Evolutionary conservation across 2,113 vertebrate species (phyloP).

Genomic region (Osmerus eperlanus): DNA sequence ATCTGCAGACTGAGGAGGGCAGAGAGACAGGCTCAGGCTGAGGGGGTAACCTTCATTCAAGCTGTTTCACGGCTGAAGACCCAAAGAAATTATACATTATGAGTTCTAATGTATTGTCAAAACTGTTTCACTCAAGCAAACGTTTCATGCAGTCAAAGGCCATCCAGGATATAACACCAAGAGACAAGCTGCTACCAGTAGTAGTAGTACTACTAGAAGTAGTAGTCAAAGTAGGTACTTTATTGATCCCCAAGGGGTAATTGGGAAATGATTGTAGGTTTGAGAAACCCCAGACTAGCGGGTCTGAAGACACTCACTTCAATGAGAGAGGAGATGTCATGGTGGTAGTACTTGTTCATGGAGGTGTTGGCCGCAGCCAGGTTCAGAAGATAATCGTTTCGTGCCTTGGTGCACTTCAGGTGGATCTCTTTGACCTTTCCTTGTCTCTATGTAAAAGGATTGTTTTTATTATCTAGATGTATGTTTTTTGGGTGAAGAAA

Average conservation of each 20-base stretch:
- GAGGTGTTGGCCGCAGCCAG: slow-evolving; percentile 78
- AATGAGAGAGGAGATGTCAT: slow-evolving; percentile 77
- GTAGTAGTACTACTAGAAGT: no score
- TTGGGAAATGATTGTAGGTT: no score
- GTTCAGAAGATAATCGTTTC: slow-evolving; percentile 86
- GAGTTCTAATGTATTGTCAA: no score
- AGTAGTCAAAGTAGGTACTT: no score
- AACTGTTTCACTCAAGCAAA: no score
- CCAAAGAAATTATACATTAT: no score
- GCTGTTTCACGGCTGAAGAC: no score
- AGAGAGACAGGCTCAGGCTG: background rate
- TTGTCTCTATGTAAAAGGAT: slow-evolving; percentile 71
- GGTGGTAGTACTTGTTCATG: slow-evolving; percentile 80
- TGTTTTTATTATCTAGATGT: background rate
- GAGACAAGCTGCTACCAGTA: no score
- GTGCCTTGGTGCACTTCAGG: slow-evolving; percentile 82
- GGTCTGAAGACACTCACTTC: slow-evolving; percentile 71
- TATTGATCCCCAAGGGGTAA: no score
- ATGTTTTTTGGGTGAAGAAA: background rate
- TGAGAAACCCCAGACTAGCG: background rate
- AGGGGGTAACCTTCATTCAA: background rate
- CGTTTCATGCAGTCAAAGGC: no score
- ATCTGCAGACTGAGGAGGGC: slow-evolving; percentile 75
- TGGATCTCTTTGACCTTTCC: slow-evolving; percentile 78
- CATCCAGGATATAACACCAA: no score